These are phyloP conservation scores for Caenorhabditis sp. DNA, from an alignment of 2,888 invertebrate species.

Conservation along the genomic window DNA sequence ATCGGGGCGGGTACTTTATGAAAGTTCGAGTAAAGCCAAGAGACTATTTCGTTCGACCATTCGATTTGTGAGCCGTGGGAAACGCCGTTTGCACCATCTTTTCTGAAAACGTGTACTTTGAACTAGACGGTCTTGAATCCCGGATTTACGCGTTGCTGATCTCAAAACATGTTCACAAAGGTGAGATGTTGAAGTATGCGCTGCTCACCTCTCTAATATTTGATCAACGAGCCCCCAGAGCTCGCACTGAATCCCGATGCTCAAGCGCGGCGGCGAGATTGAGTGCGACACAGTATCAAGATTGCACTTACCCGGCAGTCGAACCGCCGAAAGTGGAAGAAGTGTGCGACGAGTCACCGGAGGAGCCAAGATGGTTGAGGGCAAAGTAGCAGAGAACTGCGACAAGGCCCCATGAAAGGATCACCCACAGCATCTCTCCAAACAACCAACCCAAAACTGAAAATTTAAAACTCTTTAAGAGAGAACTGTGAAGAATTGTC, in stretches of 20 bases:
- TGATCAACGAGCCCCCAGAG: slow-evolving; percentile 43
- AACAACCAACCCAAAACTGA: slow-evolving; percentile 68
- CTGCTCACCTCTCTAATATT: slow-evolving; percentile 54
- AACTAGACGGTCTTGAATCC: not conserved
- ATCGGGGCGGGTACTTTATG: slow-evolving; percentile 78
- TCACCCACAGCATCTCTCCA: slow-evolving; percentile 75
- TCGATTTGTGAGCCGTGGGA: slow-evolving; percentile 65
- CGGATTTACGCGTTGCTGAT: not conserved
- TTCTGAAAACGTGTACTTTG: slow-evolving; percentile 22
- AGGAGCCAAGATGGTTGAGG: slow-evolving; percentile 74
- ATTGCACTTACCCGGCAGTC: slow-evolving; percentile 42
- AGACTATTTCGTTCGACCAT: slow-evolving; percentile 78
- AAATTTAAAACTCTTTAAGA: not conserved
- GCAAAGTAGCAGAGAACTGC: slow-evolving; percentile 79
- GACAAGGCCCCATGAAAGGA: slow-evolving; percentile 80
- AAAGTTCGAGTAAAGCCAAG: slow-evolving; percentile 76
- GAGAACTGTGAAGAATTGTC: slow-evolving; percentile 3
- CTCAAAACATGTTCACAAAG: slow-evolving; percentile 57
- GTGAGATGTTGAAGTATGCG: slow-evolving; percentile 61
- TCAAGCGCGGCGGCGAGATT: slow-evolving; percentile 40
- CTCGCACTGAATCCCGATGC: slow-evolving; percentile 54
- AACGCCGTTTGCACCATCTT: slow-evolving; percentile 39
- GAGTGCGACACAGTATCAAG: slow-evolving; percentile 36
- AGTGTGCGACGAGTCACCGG: slow-evolving; percentile 45
- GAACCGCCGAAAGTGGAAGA: slow-evolving; percentile 46